Base-by-base conservation (phyloP, 2,888 invertebrate genomes). In the Operophtera brumata region DNA sequence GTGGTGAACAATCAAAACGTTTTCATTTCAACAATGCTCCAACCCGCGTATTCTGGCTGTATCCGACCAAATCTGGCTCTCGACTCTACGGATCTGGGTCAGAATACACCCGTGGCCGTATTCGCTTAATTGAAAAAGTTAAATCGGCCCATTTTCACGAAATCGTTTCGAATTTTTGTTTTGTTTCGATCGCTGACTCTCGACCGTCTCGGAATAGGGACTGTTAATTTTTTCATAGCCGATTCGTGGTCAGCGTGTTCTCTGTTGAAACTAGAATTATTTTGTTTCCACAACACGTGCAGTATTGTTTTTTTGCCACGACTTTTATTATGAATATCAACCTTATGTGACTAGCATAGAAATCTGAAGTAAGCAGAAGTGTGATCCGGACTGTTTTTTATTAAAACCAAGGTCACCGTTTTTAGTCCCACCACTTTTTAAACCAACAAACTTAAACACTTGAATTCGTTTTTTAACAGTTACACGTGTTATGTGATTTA, bases 91-190 rank as follows among this genome's bases (percentile, higher is more conserved):
- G 60, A 69, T 75, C 69, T 78, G 66, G 79, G 80, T 80, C 79
- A 75, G 75, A 75, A 76, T 75, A 77, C 66, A 72, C 70, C 74
- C 71, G 64, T 69, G 62, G 65, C 68, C 67, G 75, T 71, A 77
- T 69, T 67, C 75, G 69, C 73, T 82, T 84, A 83, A 84, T 85
- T 84, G 83, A 84, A 85, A 85, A 85, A 87, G 87, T 87, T 86
- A 80, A 84, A 84, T 82, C 81, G 78, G 67, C 76, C 62, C 78
- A 81, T 85, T 86, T 78, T 82, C 76, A 75, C 71, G 71, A 73
- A 74, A 79, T 74, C 78, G 74, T 75, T 75, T 78, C 66, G 60
- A 69, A 66, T 72, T 75, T 75, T 75, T 74, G 71, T 70, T 65
- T 72, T 65, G 62, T 67, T 66, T 63, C 49, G 54, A 57, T 1